These are phyloP conservation scores for Cotesia glomerata DNA, from an alignment of 1,140 invertebrate species.

Conservation along the genomic window DNA sequence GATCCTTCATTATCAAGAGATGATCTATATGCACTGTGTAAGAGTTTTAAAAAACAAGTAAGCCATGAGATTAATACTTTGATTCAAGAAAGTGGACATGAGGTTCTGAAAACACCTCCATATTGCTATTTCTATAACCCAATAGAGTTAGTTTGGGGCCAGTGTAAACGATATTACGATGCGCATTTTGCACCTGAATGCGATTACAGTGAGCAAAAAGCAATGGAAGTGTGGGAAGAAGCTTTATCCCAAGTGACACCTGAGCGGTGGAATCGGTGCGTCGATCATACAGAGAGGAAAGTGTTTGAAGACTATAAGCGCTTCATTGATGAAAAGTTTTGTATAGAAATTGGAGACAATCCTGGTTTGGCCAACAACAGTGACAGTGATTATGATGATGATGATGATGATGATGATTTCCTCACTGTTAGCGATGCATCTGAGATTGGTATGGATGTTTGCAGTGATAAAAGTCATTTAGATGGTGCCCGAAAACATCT, in stretches of 20 bases:
- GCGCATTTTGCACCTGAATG: not conserved
- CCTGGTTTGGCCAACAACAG: too few species aligned
- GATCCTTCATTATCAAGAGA: not conserved
- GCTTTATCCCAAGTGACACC: not conserved
- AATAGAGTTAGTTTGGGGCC: conserved; percentile 52
- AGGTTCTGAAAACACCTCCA: conserved; percentile 45
- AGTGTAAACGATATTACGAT: conserved; percentile 38
- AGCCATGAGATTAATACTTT: not conserved
- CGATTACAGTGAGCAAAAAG: not conserved
- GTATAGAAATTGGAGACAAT: too few species aligned
- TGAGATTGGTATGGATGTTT: too few species aligned
- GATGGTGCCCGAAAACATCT: too few species aligned
- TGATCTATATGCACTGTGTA: not conserved
- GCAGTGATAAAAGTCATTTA: too few species aligned
- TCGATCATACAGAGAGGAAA: not conserved
- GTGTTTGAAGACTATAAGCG: too few species aligned
- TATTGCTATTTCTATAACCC: conserved; percentile 52
- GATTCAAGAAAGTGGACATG: conserved; percentile 10
- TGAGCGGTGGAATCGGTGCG: not conserved
- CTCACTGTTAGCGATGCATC: too few species aligned
- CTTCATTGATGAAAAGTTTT: too few species aligned
- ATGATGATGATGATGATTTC: too few species aligned
- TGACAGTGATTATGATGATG: too few species aligned
- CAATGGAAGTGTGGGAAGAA: not conserved
- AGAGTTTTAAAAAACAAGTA: not conserved